phyloP scores from a whole-genome alignment of 2,797 vertebrate species.

The Paedocypris micromegethes region DNA sequence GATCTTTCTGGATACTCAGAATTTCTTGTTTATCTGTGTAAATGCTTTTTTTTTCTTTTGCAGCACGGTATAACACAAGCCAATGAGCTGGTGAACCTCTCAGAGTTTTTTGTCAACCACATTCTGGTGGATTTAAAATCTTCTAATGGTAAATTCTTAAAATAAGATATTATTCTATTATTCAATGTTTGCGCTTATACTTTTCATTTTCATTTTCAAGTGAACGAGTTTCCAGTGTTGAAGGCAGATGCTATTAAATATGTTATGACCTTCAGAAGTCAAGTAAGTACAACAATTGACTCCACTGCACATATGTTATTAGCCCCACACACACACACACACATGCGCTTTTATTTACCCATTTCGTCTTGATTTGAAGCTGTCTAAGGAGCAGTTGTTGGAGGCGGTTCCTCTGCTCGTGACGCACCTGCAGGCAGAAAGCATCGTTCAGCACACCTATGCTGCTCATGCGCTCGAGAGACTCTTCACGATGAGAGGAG shows the following conservation, averaged over 20 bases:
- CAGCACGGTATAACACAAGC: conserved; percentile 99
- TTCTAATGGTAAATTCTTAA: conserved; percentile 68
- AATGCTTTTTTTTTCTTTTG: conserved; percentile 32
- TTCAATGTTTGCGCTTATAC: not conserved
- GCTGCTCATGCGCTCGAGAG: conserved; percentile 93
- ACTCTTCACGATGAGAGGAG: conserved; percentile 93
- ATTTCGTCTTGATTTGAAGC: conserved; percentile 60
- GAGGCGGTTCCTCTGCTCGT: conserved; percentile 87
- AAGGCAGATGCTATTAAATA: conserved; percentile 99
- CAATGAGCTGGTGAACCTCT: conserved; percentile 94
- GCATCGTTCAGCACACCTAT: conserved; percentile 92
- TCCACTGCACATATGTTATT: not conserved
- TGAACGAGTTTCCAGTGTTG: conserved; percentile 97
- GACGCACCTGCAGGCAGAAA: conserved; percentile 87
- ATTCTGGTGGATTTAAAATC: conserved; percentile 93
- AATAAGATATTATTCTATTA: no score
- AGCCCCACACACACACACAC: no score
- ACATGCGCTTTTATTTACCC: no score
- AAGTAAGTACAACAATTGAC: conserved; percentile 69
- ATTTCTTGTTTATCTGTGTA: no score
- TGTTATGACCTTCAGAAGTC: conserved; percentile 98
- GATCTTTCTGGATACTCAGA: no score
- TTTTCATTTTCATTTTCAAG: conserved; percentile 59
- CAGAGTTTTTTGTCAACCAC: conserved; percentile 94
- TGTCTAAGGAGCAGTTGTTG: conserved; percentile 92